phyloP scores from a whole-genome alignment of 2,113 vertebrate genomes.

The Oryzias javanicus region DNA sequence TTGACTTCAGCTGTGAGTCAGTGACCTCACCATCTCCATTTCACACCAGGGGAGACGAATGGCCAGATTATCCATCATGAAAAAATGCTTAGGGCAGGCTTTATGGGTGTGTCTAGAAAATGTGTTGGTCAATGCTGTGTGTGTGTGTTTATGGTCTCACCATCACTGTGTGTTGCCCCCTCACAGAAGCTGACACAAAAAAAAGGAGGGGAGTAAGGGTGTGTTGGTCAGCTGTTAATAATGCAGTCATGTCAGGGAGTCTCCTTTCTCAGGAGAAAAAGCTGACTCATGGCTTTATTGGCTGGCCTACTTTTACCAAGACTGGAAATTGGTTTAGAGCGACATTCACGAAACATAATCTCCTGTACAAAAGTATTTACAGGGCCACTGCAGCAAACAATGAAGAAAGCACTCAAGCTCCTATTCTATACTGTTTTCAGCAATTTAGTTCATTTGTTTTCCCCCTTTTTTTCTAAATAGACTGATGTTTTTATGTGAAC shows the following conservation, averaged over 20 bases:
- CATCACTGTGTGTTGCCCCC: slow-evolving; percentile 14
- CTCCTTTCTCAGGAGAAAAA: slow-evolving; percentile 61
- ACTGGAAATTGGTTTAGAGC: slow-evolving; percentile 45
- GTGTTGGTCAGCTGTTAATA: slow-evolving; percentile 65
- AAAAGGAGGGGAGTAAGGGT: slow-evolving; percentile 30
- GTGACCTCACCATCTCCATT: slow-evolving; percentile 53
- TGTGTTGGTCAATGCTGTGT: slow-evolving; percentile 26
- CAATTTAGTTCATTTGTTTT: too few relatives aligned
- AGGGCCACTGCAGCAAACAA: too few relatives aligned
- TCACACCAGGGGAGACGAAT: slow-evolving; percentile 47
- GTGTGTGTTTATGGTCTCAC: slow-evolving; percentile 13
- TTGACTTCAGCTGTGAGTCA: slow-evolving; percentile 15
- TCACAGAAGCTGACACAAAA: slow-evolving; percentile 6
- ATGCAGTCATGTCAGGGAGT: slow-evolving; percentile 65
- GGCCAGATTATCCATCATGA: slow-evolving; percentile 47
- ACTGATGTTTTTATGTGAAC: too few relatives aligned
- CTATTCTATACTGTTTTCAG: too few relatives aligned
- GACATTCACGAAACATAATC: slow-evolving; percentile 1
- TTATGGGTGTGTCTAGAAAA: slow-evolving; percentile 42
- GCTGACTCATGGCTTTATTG: slow-evolving; percentile 57
- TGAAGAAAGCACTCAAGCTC: too few relatives aligned
- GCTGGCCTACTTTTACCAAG: slow-evolving; percentile 65
- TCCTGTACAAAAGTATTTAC: neutral
- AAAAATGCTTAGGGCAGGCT: slow-evolving; percentile 25
- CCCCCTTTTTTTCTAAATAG: too few relatives aligned